Evolutionary conservation across 1,140 invertebrate genomes (phyloP).

Genomic region (Lordiphosa collinella): DNA sequence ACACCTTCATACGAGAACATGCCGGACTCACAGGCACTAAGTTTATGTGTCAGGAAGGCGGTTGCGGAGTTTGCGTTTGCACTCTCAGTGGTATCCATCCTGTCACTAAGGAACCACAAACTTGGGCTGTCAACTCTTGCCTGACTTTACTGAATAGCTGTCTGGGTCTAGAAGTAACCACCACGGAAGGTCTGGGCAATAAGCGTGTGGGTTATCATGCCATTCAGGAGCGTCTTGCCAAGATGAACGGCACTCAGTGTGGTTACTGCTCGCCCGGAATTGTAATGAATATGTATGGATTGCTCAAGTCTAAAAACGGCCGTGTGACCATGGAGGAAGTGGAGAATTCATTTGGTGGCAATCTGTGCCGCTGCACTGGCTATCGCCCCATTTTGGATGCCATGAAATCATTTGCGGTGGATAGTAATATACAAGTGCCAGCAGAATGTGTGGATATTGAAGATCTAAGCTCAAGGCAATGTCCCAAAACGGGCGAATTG

Average conservation of each 20-base stretch:
- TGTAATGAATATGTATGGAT: constrained; percentile 92
- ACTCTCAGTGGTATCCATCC: constrained; percentile 82
- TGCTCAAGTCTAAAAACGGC: constrained; percentile 80
- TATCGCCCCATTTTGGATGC: constrained; percentile 91
- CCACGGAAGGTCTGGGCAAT: constrained; percentile 89
- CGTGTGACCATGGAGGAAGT: constrained; percentile 85
- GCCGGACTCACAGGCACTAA: constrained; percentile 89
- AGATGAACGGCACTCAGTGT: constrained; percentile 89
- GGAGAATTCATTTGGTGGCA: constrained; percentile 89
- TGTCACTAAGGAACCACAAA: constrained; percentile 80
- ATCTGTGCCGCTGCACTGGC: constrained; percentile 93
- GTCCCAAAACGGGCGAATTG: constrained; percentile 53
- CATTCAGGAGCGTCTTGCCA: constrained; percentile 85
- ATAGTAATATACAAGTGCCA: constrained; percentile 85
- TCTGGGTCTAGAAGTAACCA: constrained; percentile 88
- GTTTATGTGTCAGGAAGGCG: constrained; percentile 90
- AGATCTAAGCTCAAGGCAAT: constrained; percentile 53
- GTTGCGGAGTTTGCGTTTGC: constrained; percentile 90
- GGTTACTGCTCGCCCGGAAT: constrained; percentile 92
- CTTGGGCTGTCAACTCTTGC: constrained; percentile 88
- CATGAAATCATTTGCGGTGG: constrained; percentile 87
- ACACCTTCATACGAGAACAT: constrained; percentile 85
- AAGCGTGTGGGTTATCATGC: constrained; percentile 85
- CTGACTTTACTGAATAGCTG: constrained; percentile 85
- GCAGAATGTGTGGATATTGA: constrained; percentile 66